A percentile compares a stretch with the other conserved stretches of the same genome.
These are phyloP conservation scores for Mirza zaza DNA, from an alignment of 2,113 vertebrate species.

Conservation along the genomic window DNA sequence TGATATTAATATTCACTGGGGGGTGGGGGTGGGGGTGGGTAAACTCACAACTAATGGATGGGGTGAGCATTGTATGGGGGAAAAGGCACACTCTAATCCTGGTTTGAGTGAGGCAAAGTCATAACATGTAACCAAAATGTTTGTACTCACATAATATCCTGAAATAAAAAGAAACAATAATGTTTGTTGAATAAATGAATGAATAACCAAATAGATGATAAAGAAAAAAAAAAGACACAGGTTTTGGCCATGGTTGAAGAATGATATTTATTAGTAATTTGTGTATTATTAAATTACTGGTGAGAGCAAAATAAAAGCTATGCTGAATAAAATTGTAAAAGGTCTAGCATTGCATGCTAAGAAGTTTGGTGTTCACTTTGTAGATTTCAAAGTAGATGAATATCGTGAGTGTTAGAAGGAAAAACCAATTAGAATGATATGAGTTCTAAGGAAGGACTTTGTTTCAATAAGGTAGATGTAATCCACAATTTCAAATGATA, in stretches of 20 bases:
- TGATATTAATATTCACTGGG: no score
- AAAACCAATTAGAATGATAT: neutral
- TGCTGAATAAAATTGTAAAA: neutral
- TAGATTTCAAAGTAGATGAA: neutral
- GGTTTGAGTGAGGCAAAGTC: no score
- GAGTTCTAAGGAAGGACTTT: neutral
- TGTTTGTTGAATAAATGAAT: neutral
- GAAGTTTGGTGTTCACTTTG: neutral
- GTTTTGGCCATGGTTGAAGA: neutral
- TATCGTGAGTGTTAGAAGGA: neutral
- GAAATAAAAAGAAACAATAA: neutral
- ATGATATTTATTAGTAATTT: neutral
- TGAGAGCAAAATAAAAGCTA: neutral
- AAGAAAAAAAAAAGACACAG: neutral
- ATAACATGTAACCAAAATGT: no score
- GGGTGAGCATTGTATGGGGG: no score
- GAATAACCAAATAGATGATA: neutral
- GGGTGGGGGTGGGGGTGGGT: no score
- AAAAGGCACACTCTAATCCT: no score
- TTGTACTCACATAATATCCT: no score
- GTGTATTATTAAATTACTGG: neutral
- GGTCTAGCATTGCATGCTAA: neutral
- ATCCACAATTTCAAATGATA: constrained; percentile 1
- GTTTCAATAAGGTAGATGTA: neutral
- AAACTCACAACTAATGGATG: no score